phyloP scores from a whole-genome alignment of 1,140 invertebrate species.

The Coptotermes formosanus region DNA sequence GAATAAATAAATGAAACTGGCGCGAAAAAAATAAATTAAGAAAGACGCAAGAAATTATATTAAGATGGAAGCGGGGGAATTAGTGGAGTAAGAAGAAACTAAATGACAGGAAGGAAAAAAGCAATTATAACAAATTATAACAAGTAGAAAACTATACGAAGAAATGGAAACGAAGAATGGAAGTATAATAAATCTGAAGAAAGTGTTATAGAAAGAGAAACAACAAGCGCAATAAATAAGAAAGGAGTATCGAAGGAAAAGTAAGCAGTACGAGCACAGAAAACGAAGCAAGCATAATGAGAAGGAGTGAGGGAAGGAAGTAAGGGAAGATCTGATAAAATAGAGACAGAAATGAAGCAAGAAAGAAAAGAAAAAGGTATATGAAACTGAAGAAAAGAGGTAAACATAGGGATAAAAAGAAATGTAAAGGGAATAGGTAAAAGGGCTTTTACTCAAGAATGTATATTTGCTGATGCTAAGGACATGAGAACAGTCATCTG shows the following conservation, averaged over 20 bases:
- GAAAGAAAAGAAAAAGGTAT: too few species aligned
- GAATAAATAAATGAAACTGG: not conserved
- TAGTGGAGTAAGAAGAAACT: too few species aligned
- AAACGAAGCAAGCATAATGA: too few species aligned
- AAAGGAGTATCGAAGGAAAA: not conserved
- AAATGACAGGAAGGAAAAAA: not conserved
- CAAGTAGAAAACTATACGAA: not conserved
- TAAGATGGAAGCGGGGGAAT: not conserved
- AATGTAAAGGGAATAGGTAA: too few species aligned
- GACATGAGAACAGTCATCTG: too few species aligned
- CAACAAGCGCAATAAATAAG: not conserved
- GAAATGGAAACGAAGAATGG: not conserved
- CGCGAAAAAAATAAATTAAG: not conserved
- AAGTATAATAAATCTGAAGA: not conserved
- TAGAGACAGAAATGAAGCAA: not conserved
- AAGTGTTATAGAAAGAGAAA: not conserved
- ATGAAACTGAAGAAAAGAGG: too few species aligned
- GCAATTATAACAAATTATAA: not conserved
- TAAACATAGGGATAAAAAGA: too few species aligned
- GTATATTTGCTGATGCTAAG: too few species aligned
- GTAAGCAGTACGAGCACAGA: too few species aligned
- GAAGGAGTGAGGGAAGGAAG: not conserved
- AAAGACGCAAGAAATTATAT: not conserved
- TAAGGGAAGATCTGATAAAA: not conserved
- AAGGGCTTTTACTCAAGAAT: too few species aligned